These are phyloP conservation scores for Sitobion miscanthi DNA, from an alignment of 1,140 invertebrate species.

Conservation along the genomic window DNA sequence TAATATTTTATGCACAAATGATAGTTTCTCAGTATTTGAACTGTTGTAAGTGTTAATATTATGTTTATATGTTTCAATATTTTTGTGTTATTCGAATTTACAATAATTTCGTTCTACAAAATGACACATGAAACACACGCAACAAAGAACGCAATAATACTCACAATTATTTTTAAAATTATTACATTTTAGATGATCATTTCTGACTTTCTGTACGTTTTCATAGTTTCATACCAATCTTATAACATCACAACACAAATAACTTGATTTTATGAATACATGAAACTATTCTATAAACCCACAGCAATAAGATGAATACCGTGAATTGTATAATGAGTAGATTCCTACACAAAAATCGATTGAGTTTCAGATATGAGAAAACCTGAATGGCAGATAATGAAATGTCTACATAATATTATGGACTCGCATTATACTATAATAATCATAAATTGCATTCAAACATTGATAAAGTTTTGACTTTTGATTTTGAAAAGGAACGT, in stretches of 20 bases:
- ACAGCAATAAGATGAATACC: not conserved
- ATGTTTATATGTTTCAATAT: not conserved
- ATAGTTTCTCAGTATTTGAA: not conserved
- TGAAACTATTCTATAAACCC: not conserved
- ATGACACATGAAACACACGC: not conserved
- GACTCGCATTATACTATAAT: not conserved
- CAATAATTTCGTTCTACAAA: no score
- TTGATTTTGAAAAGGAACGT: not conserved
- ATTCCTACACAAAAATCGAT: not conserved
- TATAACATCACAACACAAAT: not conserved
- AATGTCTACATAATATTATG: not conserved
- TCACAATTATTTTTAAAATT: not conserved
- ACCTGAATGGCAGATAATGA: slow-evolving; percentile 10
- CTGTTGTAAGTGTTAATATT: not conserved
- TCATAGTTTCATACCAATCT: not conserved
- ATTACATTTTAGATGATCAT: not conserved
- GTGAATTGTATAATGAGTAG: not conserved
- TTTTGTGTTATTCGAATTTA: not conserved
- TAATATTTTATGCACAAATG: not conserved
- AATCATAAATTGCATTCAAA: not conserved
- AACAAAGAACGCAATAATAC: not conserved
- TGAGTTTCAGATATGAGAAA: not conserved
- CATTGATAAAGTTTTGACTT: not conserved
- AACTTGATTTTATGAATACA: not conserved
- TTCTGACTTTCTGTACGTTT: not conserved